Evolutionary conservation across 2,797 vertebrate species (phyloP), one percentile per base, ranked within the genome.

Genomic region (Caiman crocodilus): DNA sequence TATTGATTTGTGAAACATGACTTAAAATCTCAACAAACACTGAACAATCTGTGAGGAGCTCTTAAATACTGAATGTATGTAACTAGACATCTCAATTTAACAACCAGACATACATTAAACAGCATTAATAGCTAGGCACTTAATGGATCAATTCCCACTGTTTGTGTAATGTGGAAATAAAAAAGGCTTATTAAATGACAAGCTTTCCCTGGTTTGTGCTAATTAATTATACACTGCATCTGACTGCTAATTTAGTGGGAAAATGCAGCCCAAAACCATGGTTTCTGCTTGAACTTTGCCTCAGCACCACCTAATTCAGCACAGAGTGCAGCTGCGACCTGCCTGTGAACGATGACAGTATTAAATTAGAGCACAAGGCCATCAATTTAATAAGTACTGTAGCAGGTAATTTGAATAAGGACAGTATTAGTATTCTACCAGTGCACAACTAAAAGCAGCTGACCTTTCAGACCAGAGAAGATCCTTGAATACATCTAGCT

Each of bases 371-470:
- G 98, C 98, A 98, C 98, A 98, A 97, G 98, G 98, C 99, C 99
- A 99, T 99, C 99, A 99, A 99, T 99, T 99, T 99, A 99, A 99
- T 99, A 99, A 99, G 98, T 98, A 96, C 98, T 98, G 98, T 98
- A 99, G 98, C 98, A 98, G 98, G 98, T 99, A 98, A 99, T 99
- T 99, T 99, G 99, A 99, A 99, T 99, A 99, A 99, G 99, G 98
- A 98, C 97, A 98, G 97, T 98, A 99, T 99, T 99, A 99, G 99
- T 99, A 99, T 99, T 99, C 99, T 98, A 97, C 97, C 97, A 97
- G 98, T 98, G 99, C 98, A 98, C 98, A 98, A 98, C 98, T 98
- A 99, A 99, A 99, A 99, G 99, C 98, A 99, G 99, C 99, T 99
- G 99, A 99, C 99, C 99, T 99, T 99, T 99, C 99, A 99, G 98